These are phyloP conservation scores for Ictalurus punctatus DNA, from an alignment of 2,113 vertebrate species.

Conservation along the genomic window DNA sequence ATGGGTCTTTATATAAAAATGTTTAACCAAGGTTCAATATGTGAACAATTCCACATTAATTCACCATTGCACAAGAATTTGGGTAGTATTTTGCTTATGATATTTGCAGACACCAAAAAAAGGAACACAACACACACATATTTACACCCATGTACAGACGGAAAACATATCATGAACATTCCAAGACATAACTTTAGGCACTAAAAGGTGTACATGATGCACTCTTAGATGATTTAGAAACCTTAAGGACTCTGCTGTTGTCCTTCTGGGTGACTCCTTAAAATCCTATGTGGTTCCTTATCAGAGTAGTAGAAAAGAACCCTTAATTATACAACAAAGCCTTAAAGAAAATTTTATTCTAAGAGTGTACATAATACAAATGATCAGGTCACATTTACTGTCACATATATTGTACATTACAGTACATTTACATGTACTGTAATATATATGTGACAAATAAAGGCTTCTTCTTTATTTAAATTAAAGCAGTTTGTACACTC, in stretches of 20 bases:
- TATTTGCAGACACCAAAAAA: constrained; percentile 49
- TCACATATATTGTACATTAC: background rate
- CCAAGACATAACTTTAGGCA: constrained; percentile 74
- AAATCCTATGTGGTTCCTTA: background rate
- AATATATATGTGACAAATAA: background rate
- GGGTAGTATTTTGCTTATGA: constrained; percentile 29
- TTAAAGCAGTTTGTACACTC: constrained; percentile 42
- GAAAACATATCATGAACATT: constrained; percentile 70
- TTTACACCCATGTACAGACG: constrained; percentile 69
- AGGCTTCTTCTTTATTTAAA: background rate
- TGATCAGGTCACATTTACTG: constrained; percentile 49
- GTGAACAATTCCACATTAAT: constrained; percentile 22
- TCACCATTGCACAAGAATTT: constrained; percentile 13
- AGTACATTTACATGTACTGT: background rate
- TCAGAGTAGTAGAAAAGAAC: background rate
- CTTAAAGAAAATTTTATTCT: background rate
- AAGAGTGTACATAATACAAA: constrained; percentile 58
- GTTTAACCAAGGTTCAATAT: constrained; percentile 15
- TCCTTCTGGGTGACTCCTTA: background rate
- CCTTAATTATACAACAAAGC: background rate
- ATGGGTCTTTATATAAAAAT: constrained; percentile 25
- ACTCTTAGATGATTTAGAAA: constrained; percentile 22
- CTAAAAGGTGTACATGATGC: constrained; percentile 71
- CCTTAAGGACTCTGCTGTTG: background rate
- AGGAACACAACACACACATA: constrained; percentile 53